phyloP scores from a whole-genome alignment of 2,797 vertebrate genomes.

The Petrocephalus schoutedeni region DNA sequence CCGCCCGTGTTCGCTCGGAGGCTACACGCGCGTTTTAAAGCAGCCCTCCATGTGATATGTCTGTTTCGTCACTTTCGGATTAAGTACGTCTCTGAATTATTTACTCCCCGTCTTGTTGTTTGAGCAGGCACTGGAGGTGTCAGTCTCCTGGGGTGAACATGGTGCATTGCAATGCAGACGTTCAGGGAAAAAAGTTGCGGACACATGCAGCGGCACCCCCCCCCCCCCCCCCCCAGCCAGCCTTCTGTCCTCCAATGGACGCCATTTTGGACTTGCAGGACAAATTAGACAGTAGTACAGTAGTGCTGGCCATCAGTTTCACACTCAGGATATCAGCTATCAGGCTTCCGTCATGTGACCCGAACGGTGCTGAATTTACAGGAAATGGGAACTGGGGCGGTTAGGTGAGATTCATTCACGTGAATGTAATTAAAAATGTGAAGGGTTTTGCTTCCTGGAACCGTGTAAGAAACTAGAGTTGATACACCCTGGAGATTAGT shows the following conservation, averaged over 20 bases:
- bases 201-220: neutral
- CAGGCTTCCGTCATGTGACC: neutral
- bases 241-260: neutral
- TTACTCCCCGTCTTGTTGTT: constrained; percentile 35
- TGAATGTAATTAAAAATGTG: neutral
- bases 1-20: neutral
- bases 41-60: constrained; percentile 34
- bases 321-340: neutral
- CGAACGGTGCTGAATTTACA: neutral
- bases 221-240: no score
- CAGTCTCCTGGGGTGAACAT: constrained; percentile 32
- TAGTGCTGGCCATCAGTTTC: neutral
- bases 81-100: constrained; percentile 50
- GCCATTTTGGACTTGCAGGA: neutral
- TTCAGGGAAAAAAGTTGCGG: neutral
- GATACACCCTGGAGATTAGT: neutral
- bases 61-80: constrained; percentile 44
- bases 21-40: constrained; percentile 46
- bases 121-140: constrained; percentile 23
- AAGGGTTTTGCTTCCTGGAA: neutral
- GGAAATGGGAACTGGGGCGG: neutral
- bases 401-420: neutral
- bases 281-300: neutral
- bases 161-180: constrained; percentile 30
- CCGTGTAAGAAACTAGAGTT: neutral